phyloP scores from a whole-genome alignment of 2,113 vertebrate genomes.

The Silurus asotus region DNA sequence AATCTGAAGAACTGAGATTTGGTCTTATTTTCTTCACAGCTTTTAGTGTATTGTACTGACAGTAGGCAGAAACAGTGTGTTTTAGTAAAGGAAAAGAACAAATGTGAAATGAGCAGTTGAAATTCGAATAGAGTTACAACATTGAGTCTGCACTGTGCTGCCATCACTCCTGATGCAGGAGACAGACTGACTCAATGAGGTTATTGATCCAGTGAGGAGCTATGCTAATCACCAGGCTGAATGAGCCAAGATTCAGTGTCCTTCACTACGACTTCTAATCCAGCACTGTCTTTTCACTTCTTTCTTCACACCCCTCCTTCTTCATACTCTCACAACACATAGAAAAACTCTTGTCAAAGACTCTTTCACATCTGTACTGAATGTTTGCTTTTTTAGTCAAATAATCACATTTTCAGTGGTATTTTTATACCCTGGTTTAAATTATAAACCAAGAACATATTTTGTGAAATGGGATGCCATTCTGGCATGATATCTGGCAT shows the following conservation, averaged over 20 bases:
- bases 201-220: slow-evolving; percentile 67
- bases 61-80: not conserved
- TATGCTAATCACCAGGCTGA: slow-evolving; percentile 61
- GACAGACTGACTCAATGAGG: slow-evolving; percentile 66
- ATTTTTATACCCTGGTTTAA: slow-evolving; percentile 63
- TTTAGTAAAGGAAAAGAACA: slow-evolving; percentile 49
- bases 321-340: not conserved
- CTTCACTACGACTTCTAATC: slow-evolving; percentile 48
- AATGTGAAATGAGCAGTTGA: slow-evolving; percentile 66
- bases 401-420: slow-evolving; percentile 55
- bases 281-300: not conserved
- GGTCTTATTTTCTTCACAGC: slow-evolving; percentile 19
- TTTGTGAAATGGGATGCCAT: slow-evolving; percentile 69
- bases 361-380: not conserved
- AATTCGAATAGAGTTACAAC: slow-evolving; percentile 63
- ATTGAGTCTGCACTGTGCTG: slow-evolving; percentile 43
- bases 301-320: not conserved
- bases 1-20: not conserved
- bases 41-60: not conserved
- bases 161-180: slow-evolving; percentile 68
- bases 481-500: slow-evolving; percentile 69
- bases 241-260: slow-evolving; percentile 49
- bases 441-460: slow-evolving; percentile 55
- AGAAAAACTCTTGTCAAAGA: not conserved
- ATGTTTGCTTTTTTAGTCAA: slow-evolving; percentile 48